Conservation (phyloP, 2,888 invertebrate genomes). For the Ormyrus labotus region DNA sequence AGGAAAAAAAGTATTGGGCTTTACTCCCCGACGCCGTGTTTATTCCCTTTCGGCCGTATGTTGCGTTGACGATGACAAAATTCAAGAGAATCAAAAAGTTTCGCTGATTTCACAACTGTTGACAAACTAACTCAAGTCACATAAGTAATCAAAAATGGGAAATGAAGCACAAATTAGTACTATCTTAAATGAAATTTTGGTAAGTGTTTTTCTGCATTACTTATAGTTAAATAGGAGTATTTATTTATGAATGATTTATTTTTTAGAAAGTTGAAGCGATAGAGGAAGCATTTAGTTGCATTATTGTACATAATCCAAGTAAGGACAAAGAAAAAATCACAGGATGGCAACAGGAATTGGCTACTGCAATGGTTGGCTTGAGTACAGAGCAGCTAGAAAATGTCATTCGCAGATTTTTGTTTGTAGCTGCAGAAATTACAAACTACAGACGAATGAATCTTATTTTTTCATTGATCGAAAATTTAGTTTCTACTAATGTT, state of each 20-base stretch:
- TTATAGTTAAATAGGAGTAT: background rate
- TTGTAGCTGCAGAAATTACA: constrained; percentile 84
- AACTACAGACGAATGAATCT: constrained; percentile 86
- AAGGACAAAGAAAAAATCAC: constrained; percentile 83
- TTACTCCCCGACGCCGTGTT: constrained; percentile 2
- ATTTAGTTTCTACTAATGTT: constrained; percentile 83
- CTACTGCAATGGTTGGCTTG: constrained; percentile 81
- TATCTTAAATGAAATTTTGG: constrained; percentile 83
- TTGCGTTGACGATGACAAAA: constrained; percentile 28
- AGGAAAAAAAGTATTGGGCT: constrained; percentile 12
- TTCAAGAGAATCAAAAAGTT: constrained; percentile 26
- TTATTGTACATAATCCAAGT: constrained; percentile 86
- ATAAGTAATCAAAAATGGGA: constrained; percentile 76
- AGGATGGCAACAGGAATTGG: constrained; percentile 84
- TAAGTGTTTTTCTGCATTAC: constrained; percentile 71
- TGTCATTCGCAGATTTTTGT: constrained; percentile 85
- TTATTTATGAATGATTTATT: constrained; percentile 56
- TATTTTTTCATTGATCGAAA: constrained; percentile 85
- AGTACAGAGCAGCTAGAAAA: constrained; percentile 85
- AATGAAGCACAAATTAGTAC: constrained; percentile 80
- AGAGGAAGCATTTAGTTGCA: constrained; percentile 93
- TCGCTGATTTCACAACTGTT: constrained; percentile 18
- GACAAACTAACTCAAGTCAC: constrained; percentile 11
- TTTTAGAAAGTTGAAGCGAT: constrained; percentile 88
- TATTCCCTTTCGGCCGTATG: constrained; percentile 1